Evolutionary conservation across 2,113 vertebrate species (phyloP), one percentile per base, ranked within the genome.

Genomic region (Pollachius pollachius): DNA sequence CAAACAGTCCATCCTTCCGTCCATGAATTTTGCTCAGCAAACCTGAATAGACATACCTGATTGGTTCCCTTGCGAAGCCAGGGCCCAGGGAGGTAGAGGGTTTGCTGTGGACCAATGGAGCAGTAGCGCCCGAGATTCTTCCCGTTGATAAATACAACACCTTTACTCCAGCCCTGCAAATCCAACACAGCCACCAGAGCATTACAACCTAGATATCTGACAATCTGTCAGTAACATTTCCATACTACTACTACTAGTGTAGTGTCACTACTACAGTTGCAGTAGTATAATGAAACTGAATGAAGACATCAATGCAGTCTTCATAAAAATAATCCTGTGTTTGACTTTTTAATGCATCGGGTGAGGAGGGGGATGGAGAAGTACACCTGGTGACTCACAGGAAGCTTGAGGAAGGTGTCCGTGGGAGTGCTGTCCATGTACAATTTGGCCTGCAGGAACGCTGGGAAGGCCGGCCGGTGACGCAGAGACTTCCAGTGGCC

Each of bases 91-190:
- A 98, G 88, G 78, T 96, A 98, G 5, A 98, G 92, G 0, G 95
- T 94, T 65, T 95, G 91, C 85, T 97, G 96, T 65, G 96, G 96
- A 64, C 96, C 95, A 0, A 94, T 83, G 34, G 93, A 94, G 95
- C 94, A 95, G 84, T 96, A 94, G 59, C 95, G 93, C 19, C 96
- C 96, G 16, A 98, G 90, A 87, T 96, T 98, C 78, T 85, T 88
- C 12, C 93, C 93, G 0, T 97, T 98, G 83, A 96, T 78, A 54
- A 97, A 95, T 7, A 96, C 91, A 1, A 95, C 94, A n/a, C 96
- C 96, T 85, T 98, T 97, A 34, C 85, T 88, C 95, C 95, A 98
- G 79, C 94, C 94, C 96, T 98, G 74, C 25, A 58, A 64, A 78
- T 62, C 70, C 13, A 81, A 66, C 23, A 48, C 41, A 48, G 11